Evolutionary conservation across 2,888 invertebrate genomes (phyloP).

Genomic region (Pterobdella sp.): DNA sequence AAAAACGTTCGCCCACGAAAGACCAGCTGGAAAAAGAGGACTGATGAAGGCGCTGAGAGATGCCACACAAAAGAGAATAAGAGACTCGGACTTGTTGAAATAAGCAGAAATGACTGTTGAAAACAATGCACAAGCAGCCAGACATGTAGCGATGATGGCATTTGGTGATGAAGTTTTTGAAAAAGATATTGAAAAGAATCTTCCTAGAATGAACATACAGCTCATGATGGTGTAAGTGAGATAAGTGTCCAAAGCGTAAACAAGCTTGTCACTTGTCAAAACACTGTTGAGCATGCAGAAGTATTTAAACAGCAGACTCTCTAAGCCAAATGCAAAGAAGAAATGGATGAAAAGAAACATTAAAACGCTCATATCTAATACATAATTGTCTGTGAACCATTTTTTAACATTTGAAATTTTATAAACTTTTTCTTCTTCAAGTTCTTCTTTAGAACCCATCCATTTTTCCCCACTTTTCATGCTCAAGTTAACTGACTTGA

Average conservation of each 20-base stretch:
- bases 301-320: constrained; percentile 11
- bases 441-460: neutral
- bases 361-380: constrained; percentile 17
- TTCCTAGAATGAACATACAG: constrained; percentile 16
- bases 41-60: constrained; percentile 22
- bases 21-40: constrained; percentile 24
- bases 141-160: constrained; percentile 25
- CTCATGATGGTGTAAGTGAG: constrained; percentile 13
- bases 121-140: constrained; percentile 14
- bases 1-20: constrained; percentile 15
- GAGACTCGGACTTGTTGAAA: constrained; percentile 20
- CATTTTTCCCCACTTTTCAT: neutral
- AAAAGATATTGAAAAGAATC: constrained; percentile 26
- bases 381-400: constrained; percentile 15
- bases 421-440: neutral
- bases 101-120: constrained; percentile 20
- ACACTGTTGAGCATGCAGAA: constrained; percentile 14
- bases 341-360: constrained; percentile 28
- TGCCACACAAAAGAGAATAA: constrained; percentile 22
- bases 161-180: constrained; percentile 21
- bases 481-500: constrained; percentile 13
- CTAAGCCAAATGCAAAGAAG: constrained; percentile 25
- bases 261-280: constrained; percentile 9
- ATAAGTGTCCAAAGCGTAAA: constrained; percentile 18
- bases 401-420: neutral